Conservation (phyloP, 1,140 invertebrate species). For the Aphis craccivora region DNA sequence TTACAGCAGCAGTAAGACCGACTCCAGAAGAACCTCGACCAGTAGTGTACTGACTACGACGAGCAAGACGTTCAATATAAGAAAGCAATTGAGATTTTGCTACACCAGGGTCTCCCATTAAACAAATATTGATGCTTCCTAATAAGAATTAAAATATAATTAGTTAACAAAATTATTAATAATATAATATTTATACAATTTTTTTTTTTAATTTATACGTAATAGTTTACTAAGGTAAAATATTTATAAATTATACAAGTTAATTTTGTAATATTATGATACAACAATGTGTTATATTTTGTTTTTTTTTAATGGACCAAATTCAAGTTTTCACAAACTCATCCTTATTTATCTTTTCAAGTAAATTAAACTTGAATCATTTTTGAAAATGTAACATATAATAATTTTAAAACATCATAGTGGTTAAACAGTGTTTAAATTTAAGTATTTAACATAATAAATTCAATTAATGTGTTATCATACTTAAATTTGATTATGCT, state of each 20-base stretch:
- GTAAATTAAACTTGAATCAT: no score
- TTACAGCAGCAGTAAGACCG: conserved; percentile 96
- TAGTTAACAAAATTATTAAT: background rate
- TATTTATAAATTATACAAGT: background rate
- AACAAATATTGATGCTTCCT: conserved; percentile 96
- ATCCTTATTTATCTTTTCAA: no score
- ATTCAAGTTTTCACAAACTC: no score
- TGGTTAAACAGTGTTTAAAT: no score
- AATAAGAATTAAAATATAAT: conserved; percentile 59
- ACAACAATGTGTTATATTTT: no score
- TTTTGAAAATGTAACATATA: no score
- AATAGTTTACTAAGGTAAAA: background rate
- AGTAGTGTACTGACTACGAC: conserved; percentile 86
- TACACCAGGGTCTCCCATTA: conserved; percentile 99
- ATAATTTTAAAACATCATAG: no score
- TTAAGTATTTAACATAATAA: no score
- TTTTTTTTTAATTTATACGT: background rate
- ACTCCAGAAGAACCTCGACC: conserved; percentile 97
- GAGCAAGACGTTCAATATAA: conserved; percentile 93
- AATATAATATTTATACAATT: background rate
- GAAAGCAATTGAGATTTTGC: conserved; percentile 97
- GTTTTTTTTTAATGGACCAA: no score
- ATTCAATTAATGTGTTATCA: no score
- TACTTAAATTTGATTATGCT: no score
- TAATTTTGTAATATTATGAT: background rate